Evolutionary conservation across 1,140 invertebrate species (phyloP), one percentile per base, ranked within the genome.

Genomic region (Cotesia vestalis): DNA sequence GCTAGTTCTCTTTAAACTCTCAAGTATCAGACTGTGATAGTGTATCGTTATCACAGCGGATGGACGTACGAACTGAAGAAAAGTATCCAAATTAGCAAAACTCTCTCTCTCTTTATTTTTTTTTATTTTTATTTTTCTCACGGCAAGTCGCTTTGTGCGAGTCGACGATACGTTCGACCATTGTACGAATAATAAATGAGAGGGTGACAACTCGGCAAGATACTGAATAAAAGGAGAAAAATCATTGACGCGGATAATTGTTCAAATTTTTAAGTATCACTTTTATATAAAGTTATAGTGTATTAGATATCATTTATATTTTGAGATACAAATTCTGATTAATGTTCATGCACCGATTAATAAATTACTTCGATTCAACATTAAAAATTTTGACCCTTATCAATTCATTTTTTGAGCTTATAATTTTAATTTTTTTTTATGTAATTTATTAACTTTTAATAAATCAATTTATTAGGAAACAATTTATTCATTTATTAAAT

Each of bases 31-130:
- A 46, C 6, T 46, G 40, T 46, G 6, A 46, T 46, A 46, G 40
- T 27, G 46, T 64, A 36, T 71, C 64, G 71, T 67, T 67, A 72
- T 61, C 64, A 40, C 12, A 20, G 53, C 40, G 46, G n/a, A 72
- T 27, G 27, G 27, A 60, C 35, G 35, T 51, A 35, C 17, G n/a
- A 51, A 4, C 9, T 3, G 8, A 5, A 14, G n/a, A 61, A 72
- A 72, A 72, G 71, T 72, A 72, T 72, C 71, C 64, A 72, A 72
- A 72, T 72, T 72, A 72, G 71, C 46, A 57, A 72, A 72, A 72
- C 71, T 72, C 71, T 59, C n/a, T 36, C 71, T 57, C 27, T 27
- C 27, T 46, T 46, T 46, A 9, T 46, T 46, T 46, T 40, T 40
- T 40, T 8, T 40, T 46, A 46, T 46, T 46, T 46, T 46, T 46